Base-by-base conservation (phyloP, 2,888 invertebrate species). In the Rhabditophanes sp. region DNA sequence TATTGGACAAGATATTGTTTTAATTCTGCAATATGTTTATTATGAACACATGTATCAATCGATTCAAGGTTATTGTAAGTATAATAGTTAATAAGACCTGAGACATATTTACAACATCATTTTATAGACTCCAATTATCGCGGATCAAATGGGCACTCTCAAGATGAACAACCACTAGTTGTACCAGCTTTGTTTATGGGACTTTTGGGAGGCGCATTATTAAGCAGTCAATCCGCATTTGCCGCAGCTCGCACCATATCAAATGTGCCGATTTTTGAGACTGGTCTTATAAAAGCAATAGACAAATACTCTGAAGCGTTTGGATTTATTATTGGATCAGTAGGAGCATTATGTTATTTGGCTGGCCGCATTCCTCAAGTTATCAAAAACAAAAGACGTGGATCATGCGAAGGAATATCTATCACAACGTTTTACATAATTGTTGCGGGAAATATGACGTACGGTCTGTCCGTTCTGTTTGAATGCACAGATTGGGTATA, bases 381-480 rank as follows among this genome's bases (percentile, higher is more conserved):
- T 7, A 38, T 51, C 39, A 56, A 59, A 41, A 61, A 58, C 36
- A 55, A 58, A 41, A 46, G 51, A 29, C 45, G 55, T 22, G 43
- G 53, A 28, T 60, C 59, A 14, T 59, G 60, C 31, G 60, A 60
- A 35, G 60, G 59, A 2, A 46, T 61, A 16, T 66, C 67, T 2
- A 27, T 61, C 26, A 44, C 50, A 12, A 61, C 61, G 61, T 58
- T 62, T 42, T 57, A 57, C 48, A 61, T 62, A 28, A 62, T 62
- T 38, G 51, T 61, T 8, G 48, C 51, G 9, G 61, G 57, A 20
- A 62, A 62, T 31, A 41, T 60, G 25, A 62, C 66, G 1, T 69
- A 69, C 41, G 68, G 68, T 2, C 27, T 65, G 18, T 66, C 67
- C 4, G 67, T 60, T 19, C 40, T 60, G 3, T 37, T 62, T 32